Base-by-base conservation (phyloP, 2,113 vertebrate species). In the Mugil cephalus region DNA sequence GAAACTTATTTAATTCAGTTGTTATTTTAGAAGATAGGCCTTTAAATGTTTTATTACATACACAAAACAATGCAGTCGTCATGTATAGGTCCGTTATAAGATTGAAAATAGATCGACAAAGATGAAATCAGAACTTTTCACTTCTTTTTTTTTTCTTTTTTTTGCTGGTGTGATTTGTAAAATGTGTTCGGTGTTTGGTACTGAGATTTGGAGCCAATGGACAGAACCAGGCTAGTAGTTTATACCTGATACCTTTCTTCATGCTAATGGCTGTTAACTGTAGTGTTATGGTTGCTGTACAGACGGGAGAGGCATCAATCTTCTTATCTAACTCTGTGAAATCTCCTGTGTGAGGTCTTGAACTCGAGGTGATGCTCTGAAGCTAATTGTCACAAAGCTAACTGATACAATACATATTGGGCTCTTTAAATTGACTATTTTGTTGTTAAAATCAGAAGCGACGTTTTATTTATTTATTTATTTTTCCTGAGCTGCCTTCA, bases 391-490 rank as follows among this genome's bases (percentile, higher is more conserved):
- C 10, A 19, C 2, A 42, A 30, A 52, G 10, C 51, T 21, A 38
- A 67, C 50, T n/a, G 4, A 39, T 48, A n/a, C 55, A 73, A 48
- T 19, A 18, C 34, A 59, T 21, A n/a, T 24, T 35, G 12, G n/a
- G n/a, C n/a, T n/a, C n/a, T 10, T 39, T 38, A 65, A 56, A 74
- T 17, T n/a, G 7, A 45, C 53, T 47, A 46, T 64, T 62, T 6
- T 19, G 38, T 59, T 63, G n/a, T 30, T 30, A 30, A 9, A 55
- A 30, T 35, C 1, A 13, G 15, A 15, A 14, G 7, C 14, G 1
- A n/a, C 15, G 15, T 12, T 4, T 1, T n/a, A 7, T 61, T 47
- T 39, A 11, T 4, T 10, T 30, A 3, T 2, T 30, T 30, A 13
- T 21, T 48, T 55, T 17, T 76, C n/a, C 63, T n/a, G 9, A 40